These are phyloP conservation scores for Microplitis deprimator DNA, from an alignment of 2,888 invertebrate species.

Conservation along the genomic window DNA sequence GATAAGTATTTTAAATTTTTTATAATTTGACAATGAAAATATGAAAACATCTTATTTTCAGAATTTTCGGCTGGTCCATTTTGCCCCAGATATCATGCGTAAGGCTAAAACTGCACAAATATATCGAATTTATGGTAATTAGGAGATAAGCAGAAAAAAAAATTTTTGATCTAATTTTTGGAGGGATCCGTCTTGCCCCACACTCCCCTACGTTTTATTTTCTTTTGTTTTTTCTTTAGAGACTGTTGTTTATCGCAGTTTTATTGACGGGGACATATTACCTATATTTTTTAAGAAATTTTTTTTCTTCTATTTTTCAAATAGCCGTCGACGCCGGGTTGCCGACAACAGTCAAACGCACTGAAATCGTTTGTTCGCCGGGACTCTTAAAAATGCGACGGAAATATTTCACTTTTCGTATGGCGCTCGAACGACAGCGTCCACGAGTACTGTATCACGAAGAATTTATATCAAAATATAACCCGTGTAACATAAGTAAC, in stretches of 20 bases:
- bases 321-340: conserved; percentile 49
- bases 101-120: no score
- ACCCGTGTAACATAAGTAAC: conserved; percentile 58
- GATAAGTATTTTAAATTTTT: no score
- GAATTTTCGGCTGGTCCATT: no score
- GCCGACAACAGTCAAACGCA: conserved; percentile 66
- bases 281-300: conserved; percentile 4
- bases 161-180: no score
- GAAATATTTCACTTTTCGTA: conserved; percentile 71
- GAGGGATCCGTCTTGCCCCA: not conserved
- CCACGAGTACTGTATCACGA: conserved; percentile 67
- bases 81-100: no score
- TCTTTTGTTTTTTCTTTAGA: not conserved
- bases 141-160: no score
- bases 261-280: conserved; percentile 18
- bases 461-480: conserved; percentile 69
- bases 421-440: conserved; percentile 68
- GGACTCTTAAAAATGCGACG: conserved; percentile 69
- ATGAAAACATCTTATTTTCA: no score
- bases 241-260: not conserved
- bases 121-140: no score
- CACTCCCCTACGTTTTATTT: not conserved
- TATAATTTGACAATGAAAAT: no score
- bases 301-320: conserved; percentile 18
- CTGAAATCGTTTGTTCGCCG: conserved; percentile 65